Base-by-base conservation (phyloP, 2,888 invertebrate species). In the Drosophila rubida region DNA sequence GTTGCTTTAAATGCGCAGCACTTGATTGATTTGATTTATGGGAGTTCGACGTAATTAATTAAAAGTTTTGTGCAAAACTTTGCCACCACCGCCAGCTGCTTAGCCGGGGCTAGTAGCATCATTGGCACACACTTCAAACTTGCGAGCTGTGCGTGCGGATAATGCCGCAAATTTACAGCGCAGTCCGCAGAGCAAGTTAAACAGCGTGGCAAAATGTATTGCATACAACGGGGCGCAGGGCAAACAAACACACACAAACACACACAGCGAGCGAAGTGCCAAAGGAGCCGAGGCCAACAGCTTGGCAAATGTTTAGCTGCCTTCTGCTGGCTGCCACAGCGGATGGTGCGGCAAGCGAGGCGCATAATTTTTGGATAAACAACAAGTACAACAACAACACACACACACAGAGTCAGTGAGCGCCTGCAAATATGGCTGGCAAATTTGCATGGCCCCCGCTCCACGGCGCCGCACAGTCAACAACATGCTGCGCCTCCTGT, bases 341-440 rank as follows among this genome's bases (percentile, higher is more conserved):
- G 42, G 51, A 55, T 22, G 14, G 51, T 23, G 55, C 30, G 60
- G 78, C 75, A 72, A 60, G 69, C 39, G 67, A 73, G 61, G 70
- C 62, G 69, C 54, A 81, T 80, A 83, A 80, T 86, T 81, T 80
- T 86, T 77, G 83, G 80, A 69, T 74, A 86, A 75, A 80, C 85
- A 77, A 53, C 78, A 69, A 60, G 44, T 48, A 58, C 50, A 64
- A 59, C 37, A 67, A 61, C 42, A 46, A 60, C 57, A 64, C 51
- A 54, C 14, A 35, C 5, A 48, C 30, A 71, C 25, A 49, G 27
- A 50, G 50, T 55, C 49, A 49, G 46, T 23, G 55, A 35, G 42
- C 44, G 57, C 54, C 67, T 80, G 81, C 69, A 87, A 87, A 87
- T 82, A 75, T 84, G 69, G 63, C 62, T 49, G 58, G 49, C 68